Evolutionary conservation across 2,888 invertebrate genomes (phyloP).

Genomic region (Drosophila colorata): DNA sequence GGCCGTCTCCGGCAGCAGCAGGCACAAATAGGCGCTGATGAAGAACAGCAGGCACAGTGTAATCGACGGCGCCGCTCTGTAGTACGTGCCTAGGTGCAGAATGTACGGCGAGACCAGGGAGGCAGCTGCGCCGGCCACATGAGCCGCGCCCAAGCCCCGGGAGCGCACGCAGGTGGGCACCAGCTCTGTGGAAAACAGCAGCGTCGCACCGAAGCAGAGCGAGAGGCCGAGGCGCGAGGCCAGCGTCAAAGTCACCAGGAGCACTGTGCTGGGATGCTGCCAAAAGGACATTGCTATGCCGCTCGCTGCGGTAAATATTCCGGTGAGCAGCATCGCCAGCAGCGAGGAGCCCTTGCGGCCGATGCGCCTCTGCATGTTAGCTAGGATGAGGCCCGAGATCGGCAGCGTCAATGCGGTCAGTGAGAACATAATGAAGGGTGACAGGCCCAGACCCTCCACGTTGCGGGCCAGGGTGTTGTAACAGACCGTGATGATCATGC

Average conservation of each 20-base stretch:
- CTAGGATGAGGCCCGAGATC: conserved; percentile 84
- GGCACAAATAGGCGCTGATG: conserved; percentile 86
- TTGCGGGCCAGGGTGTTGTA: conserved; percentile 87
- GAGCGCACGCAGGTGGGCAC: conserved; percentile 88
- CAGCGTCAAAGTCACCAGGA: conserved; percentile 85
- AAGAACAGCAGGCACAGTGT: conserved; percentile 86
- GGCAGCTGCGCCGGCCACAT: conserved; percentile 87
- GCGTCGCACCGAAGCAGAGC: conserved; percentile 87
- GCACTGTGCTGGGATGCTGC: conserved; percentile 64
- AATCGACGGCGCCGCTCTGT: conserved; percentile 86
- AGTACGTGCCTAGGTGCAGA: conserved; percentile 84
- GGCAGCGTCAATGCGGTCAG: conserved; percentile 86
- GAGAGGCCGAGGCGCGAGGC: conserved; percentile 87
- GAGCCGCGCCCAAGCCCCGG: conserved; percentile 87
- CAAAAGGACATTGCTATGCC: conserved; percentile 84
- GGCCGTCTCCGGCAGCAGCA: conserved; percentile 87
- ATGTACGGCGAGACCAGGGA: conserved; percentile 87
- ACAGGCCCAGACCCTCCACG: conserved; percentile 86
- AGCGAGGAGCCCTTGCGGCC: conserved; percentile 86
- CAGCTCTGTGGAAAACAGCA: conserved; percentile 88
- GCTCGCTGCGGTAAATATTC: conserved; percentile 85
- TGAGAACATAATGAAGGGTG: conserved; percentile 86
- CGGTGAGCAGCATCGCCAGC: conserved; percentile 85
- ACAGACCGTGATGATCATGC: conserved; percentile 86
- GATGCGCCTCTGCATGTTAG: conserved; percentile 73